phyloP scores from a whole-genome alignment of 2,888 invertebrate species.

The Pollenia labialis region DNA sequence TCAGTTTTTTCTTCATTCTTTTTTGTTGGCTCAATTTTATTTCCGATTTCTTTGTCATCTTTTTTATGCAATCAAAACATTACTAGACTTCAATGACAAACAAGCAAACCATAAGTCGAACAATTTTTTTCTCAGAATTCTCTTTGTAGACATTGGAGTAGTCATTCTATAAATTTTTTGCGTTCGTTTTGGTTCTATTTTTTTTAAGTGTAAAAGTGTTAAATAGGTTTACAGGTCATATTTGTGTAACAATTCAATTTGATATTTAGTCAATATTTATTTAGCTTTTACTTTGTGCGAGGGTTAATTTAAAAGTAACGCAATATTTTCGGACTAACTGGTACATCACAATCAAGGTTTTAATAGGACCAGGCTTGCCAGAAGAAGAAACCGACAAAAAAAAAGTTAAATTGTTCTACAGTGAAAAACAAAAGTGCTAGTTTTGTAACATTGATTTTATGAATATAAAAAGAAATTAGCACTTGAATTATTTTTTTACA shows the following conservation, averaged over 20 bases:
- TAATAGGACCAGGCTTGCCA: no score
- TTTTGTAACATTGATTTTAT: no score
- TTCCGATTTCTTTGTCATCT: constrained; percentile 6
- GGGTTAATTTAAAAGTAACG: neutral
- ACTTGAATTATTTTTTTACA: no score
- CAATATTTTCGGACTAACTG: neutral
- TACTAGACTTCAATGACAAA: constrained; percentile 6
- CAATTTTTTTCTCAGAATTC: neutral
- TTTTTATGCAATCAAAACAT: constrained; percentile 54
- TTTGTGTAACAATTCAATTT: constrained; percentile 22
- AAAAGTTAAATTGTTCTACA: no score
- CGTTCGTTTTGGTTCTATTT: neutral
- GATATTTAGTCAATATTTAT: constrained; percentile 27
- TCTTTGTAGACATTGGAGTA: constrained; percentile 20
- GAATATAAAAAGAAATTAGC: no score
- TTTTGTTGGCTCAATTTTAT: neutral
- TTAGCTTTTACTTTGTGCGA: neutral
- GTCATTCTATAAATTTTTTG: constrained; percentile 5
- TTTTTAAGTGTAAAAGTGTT: neutral
- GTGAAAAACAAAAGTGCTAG: no score
- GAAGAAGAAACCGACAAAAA: no score
- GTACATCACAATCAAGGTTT: no score
- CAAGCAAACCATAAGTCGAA: constrained; percentile 12
- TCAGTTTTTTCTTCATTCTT: neutral
- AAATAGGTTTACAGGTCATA: constrained; percentile 62